Evolutionary conservation across 2,888 invertebrate genomes (phyloP).

Genomic region (Hesperia comma): DNA sequence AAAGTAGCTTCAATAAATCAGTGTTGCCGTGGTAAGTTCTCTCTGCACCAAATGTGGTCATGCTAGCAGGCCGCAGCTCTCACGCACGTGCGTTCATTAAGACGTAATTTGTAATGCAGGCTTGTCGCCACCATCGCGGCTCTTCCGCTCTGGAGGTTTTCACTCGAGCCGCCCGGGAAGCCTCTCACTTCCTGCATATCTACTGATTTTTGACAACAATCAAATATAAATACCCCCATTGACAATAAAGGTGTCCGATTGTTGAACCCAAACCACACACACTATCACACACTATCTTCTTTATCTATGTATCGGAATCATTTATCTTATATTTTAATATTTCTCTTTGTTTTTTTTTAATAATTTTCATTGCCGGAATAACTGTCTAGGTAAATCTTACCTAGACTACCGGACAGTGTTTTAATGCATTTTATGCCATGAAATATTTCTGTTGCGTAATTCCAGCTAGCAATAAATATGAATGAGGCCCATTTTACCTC

Average conservation of each 20-base stretch:
- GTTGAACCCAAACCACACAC: slow-evolving; percentile 50
- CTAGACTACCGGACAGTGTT: too few relatives aligned
- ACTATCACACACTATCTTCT: too few relatives aligned
- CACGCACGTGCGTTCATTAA: slow-evolving; percentile 75
- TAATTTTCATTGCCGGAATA: too few relatives aligned
- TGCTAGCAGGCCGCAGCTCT: slow-evolving; percentile 29
- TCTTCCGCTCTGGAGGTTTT: slow-evolving; percentile 73
- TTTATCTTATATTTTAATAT: too few relatives aligned
- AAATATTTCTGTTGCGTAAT: neutral
- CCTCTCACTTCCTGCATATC: slow-evolving; percentile 76
- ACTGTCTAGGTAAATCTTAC: too few relatives aligned
- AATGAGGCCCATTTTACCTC: slow-evolving; percentile 1
- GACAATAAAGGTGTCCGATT: slow-evolving; percentile 55
- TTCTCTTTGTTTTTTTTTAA: too few relatives aligned
- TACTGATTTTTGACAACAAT: slow-evolving; percentile 74
- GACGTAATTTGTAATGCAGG: slow-evolving; percentile 78
- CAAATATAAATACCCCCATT: slow-evolving; percentile 60
- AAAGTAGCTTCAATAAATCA: neutral
- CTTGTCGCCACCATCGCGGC: slow-evolving; percentile 60
- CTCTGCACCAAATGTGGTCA: slow-evolving; percentile 19
- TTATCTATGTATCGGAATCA: too few relatives aligned
- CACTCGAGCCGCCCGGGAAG: slow-evolving; percentile 74
- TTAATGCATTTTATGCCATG: too few relatives aligned
- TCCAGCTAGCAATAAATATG: neutral
- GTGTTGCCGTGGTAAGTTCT: slow-evolving; percentile 12